A percentile compares a stretch with the other conserved stretches of the same genome.
phyloP scores from a whole-genome alignment of 2,797 vertebrate genomes.

The Poecile montanus region DNA sequence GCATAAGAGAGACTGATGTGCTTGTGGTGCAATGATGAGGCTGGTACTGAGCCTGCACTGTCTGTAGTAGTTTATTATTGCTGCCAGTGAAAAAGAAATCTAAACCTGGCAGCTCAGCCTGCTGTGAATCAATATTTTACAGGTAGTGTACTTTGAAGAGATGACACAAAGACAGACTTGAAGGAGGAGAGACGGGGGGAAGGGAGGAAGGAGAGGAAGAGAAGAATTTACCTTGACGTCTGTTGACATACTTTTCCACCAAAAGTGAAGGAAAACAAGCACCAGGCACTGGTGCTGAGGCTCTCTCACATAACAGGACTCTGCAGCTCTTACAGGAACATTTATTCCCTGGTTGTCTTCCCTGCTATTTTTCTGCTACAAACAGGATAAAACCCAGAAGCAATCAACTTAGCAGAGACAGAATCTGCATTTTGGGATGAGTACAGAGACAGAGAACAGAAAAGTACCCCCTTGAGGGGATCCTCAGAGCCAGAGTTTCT shows the following conservation, averaged over 20 bases:
- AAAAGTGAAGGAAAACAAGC: conserved; percentile 69
- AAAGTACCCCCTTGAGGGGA: too few relatives aligned
- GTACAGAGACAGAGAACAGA: background rate
- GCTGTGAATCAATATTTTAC: conserved; percentile 86
- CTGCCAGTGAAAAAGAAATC: conserved; percentile 78
- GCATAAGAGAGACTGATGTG: conserved; percentile 67
- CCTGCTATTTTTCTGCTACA: background rate
- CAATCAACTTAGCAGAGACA: background rate
- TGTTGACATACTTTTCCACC: conserved; percentile 72
- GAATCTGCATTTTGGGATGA: background rate
- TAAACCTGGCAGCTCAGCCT: conserved; percentile 81
- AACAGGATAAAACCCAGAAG: background rate
- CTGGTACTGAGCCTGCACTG: conserved; percentile 72
- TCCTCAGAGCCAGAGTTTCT: background rate
- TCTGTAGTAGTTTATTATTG: conserved; percentile 79
- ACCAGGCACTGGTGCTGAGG: conserved; percentile 17
- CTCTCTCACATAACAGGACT: background rate
- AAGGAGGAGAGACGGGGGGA: conserved; percentile 52
- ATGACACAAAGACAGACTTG: conserved; percentile 80
- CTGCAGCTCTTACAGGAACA: conserved; percentile 48
- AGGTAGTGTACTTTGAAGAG: conserved; percentile 83
- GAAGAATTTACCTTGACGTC: conserved; percentile 76
- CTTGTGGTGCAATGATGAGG: conserved; percentile 59
- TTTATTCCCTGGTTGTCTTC: conserved; percentile 48
- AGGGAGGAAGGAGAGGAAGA: conserved; percentile 49